Evolutionary conservation across 2,888 invertebrate genomes (phyloP), one percentile per base, ranked within the genome.

Genomic region (Rhingia rostrata): DNA sequence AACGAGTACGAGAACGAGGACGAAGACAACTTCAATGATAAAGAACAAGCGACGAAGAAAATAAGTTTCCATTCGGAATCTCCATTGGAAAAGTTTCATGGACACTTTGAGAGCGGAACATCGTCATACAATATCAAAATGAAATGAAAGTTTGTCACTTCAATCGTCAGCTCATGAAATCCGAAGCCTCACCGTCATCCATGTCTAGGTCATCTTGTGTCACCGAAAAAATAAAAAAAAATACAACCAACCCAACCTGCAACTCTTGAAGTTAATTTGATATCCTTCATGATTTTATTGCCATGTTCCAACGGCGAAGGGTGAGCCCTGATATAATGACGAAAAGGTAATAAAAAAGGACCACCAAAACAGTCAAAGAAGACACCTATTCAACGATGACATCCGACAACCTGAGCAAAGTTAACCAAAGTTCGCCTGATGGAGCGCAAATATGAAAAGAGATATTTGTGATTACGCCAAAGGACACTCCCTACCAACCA

Each of bases 161-260:
- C 69, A 84, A 84, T 84, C 79, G 74, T 84, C 79, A 70, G 45
- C 74, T 84, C 73, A 75, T 84, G 80, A 75, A 80, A 84, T 80
- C 64, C 75, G 70, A 84, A 70, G 51, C 74, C 4, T 45, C 37
- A 12, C 69, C 10, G n/a, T 41, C 33, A 37, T 30, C 33, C 2
- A 39, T 63, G 58, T 70, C 12, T 49, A n/a, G 77, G 47, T 56
- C 53, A 47, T 49, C 33, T 9, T 22, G 61, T 49, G 41, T 60
- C 33, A 7, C 54, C 60, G 39, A 70, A 80, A 22, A 22, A 22
- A 22, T 2, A 1, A 22, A 22, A 22, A 22, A 22, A 22, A 22
- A 74, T 60, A 66, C 64, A 60, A 74, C 70, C 69, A 53, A 63
- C 33, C 37, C 10, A 51, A 14, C 33, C 33, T 72, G 49, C 53